Base-by-base conservation (phyloP, 1,140 invertebrate species). In the Sycophaga agraensis region DNA sequence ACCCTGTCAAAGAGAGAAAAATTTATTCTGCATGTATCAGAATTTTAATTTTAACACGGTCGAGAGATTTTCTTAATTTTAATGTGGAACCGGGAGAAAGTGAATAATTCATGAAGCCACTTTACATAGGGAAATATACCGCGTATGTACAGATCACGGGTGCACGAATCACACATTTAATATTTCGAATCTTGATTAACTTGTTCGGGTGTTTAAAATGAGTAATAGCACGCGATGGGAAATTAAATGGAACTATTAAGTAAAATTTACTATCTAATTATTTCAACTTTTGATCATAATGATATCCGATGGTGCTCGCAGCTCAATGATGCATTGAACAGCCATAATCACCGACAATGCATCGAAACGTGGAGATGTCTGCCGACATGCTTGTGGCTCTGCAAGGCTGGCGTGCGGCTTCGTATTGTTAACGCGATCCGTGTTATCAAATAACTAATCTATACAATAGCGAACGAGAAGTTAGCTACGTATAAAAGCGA, bases 371-470 rank as follows among this genome's bases (percentile, higher is more conserved):
- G 11, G 31, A 11, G 11, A 34, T n/a, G 11, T 34, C 31, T 34
- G 11, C 11, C 5, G 5, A 34, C 31, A 34, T 11, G 11, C 31
- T 6, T 34, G 31, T 34, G 5, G 5, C 31, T 11, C 5, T 34
- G 31, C 31, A 34, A 5, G 5, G 31, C 11, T 6, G 5, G 11
- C 11, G 31, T 39, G 12, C 35, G 12, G 3, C 5, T 8, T 16
- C n/a, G 17, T 53, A 53, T 40, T 39, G 35, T 39, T 39, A 37
- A 24, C 21, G 16, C 35, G 49, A 19, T 22, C 19, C 6, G 12
- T 3, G 22, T 7, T 53, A 53, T 53, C 50, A 21, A 53, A 53
- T 40, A 21, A 39, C 22, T n/a, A 21, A 53, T 53, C 50, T 26
- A 39, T 53, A 39, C 14, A 24, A 24, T 16, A 7, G 35, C 21